Conservation (phyloP, 2,113 vertebrate species). For the Elanoides forficatus region DNA sequence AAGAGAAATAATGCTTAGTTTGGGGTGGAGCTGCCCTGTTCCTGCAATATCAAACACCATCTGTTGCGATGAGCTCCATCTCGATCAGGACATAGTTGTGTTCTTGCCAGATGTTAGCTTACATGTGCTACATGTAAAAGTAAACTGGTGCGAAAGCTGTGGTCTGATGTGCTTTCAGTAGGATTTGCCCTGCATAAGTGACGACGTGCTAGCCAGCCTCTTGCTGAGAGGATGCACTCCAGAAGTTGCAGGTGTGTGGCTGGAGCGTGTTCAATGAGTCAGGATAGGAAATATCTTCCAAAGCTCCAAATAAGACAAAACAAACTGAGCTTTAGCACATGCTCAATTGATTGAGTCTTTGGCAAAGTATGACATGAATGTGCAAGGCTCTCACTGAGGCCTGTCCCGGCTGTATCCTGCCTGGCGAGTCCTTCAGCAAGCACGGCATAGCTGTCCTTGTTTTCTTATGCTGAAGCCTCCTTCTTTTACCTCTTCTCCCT, state of each 20-base stretch:
- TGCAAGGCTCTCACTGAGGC: background rate
- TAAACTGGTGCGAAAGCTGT: constrained; percentile 39
- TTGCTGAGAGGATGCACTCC: constrained; percentile 35
- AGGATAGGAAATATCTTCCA: constrained; percentile 56
- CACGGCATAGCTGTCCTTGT: background rate
- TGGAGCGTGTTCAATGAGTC: constrained; percentile 13
- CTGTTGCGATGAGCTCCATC: background rate
- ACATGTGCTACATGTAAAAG: constrained; percentile 31
- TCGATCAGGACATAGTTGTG: constrained; percentile 1
- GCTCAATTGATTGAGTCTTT: constrained; percentile 47
- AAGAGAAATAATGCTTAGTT: background rate
- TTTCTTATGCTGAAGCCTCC: background rate
- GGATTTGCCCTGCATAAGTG: constrained; percentile 50
- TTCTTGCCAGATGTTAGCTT: constrained; percentile 43
- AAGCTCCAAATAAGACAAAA: constrained; percentile 57
- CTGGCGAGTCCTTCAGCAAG: background rate
- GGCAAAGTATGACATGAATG: constrained; percentile 34
- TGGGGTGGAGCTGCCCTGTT: background rate
- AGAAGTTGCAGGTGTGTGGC: constrained; percentile 54
- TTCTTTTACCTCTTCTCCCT: background rate
- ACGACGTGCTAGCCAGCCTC: constrained; percentile 47
- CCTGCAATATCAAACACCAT: background rate
- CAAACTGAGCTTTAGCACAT: constrained; percentile 61
- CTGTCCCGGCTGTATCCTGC: background rate
- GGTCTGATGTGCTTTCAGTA: constrained; percentile 42